Evolutionary conservation across 2,797 vertebrate species (phyloP).

Genomic region (Lerista edwardsae): DNA sequence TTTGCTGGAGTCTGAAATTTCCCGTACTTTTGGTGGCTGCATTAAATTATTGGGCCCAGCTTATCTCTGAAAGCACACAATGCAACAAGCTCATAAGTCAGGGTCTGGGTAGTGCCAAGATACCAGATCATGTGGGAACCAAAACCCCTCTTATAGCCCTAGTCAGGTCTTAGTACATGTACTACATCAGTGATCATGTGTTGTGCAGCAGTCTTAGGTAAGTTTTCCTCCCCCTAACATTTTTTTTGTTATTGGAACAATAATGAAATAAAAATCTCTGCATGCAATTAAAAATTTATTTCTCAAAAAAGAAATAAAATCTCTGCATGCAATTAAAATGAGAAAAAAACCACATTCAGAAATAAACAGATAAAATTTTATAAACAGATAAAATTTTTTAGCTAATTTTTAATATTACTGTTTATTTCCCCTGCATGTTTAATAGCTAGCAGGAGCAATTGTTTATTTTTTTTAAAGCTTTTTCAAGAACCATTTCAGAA

Average conservation of each 20-base stretch:
- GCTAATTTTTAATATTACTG: conserved; percentile 60
- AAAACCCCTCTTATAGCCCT: not conserved
- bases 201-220: not conserved
- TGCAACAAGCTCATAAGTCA: not conserved
- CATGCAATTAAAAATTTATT: conserved; percentile 48
- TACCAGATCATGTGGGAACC: too few relatives aligned
- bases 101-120: not conserved
- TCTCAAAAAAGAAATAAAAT: conserved; percentile 34
- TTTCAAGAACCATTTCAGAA: conserved; percentile 42
- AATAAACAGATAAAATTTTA: conserved; percentile 60
- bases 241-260: conserved; percentile 43
- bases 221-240: too few relatives aligned
- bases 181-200: not conserved
- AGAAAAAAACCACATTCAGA: conserved; percentile 53
- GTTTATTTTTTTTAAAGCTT: conserved; percentile 17
- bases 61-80: too few relatives aligned
- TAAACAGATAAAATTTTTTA: conserved; percentile 58
- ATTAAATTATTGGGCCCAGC: too few relatives aligned
- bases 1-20: too few relatives aligned
- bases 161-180: not conserved
- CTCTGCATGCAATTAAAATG: conserved; percentile 37
- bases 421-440: conserved; percentile 42
- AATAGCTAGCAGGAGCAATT: conserved; percentile 46
- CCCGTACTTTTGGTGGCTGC: too few relatives aligned
- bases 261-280: not conserved